Evolutionary conservation across 1,140 invertebrate genomes (phyloP).

Genomic region (Neodiprion pinetum): DNA sequence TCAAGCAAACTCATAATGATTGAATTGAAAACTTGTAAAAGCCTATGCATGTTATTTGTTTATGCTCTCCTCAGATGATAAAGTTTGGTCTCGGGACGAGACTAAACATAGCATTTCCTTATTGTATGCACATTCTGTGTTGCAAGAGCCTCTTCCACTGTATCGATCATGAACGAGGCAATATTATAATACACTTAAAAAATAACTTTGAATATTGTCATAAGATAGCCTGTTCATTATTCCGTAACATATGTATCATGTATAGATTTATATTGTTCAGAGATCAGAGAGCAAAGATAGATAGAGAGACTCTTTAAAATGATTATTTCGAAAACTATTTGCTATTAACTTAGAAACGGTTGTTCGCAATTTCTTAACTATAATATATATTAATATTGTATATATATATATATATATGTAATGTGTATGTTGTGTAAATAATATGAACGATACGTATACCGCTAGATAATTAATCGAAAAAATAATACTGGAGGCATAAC

Average conservation of each 20-base stretch:
- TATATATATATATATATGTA: too few species aligned
- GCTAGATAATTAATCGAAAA: background rate
- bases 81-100: conserved; percentile 54
- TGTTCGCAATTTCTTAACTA: too few species aligned
- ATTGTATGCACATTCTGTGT: conserved; percentile 31
- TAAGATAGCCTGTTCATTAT: too few species aligned
- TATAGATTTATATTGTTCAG: too few species aligned
- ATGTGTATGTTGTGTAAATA: too few species aligned
- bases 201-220: background rate
- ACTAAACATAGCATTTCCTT: conserved; percentile 57
- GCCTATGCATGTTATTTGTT: conserved; percentile 35
- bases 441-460: too few species aligned
- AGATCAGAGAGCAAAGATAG: too few species aligned
- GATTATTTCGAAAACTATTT: too few species aligned
- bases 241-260: too few species aligned
- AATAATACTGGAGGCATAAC: background rate
- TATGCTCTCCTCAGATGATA: conserved; percentile 49
- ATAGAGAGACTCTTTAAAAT: too few species aligned
- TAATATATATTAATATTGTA: too few species aligned
- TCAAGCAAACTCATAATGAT: conserved; percentile 8
- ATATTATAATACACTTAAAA: conserved; percentile 8
- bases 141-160: conserved; percentile 33
- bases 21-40: background rate
- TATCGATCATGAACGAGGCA: conserved; percentile 25
- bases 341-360: too few species aligned